Evolutionary conservation across 2,113 vertebrate species (phyloP).

Genomic region (Procavia capensis): DNA sequence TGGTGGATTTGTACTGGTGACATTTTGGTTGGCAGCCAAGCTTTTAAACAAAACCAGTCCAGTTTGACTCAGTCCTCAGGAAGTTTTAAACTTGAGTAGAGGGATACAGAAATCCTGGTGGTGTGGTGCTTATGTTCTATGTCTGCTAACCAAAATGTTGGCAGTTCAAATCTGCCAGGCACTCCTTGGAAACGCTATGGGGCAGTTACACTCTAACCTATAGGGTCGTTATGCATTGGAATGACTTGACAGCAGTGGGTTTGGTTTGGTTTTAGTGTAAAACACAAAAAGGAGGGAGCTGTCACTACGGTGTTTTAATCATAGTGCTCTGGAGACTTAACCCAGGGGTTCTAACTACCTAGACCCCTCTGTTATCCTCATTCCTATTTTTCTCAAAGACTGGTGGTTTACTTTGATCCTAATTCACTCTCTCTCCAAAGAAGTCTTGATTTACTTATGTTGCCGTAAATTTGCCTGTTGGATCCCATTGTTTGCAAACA

Average conservation of each 20-base stretch:
- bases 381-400: neutral
- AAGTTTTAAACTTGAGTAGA: neutral
- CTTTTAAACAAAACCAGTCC: neutral
- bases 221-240: too few relatives aligned
- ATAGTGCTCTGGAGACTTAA: neutral
- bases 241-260: too few relatives aligned
- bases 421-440: neutral
- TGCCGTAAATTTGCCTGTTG: neutral
- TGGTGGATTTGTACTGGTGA: too few relatives aligned
- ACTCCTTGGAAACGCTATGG: too few relatives aligned
- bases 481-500: neutral
- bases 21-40: too few relatives aligned
- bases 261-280: too few relatives aligned
- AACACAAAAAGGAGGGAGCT: neutral
- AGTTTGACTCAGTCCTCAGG: neutral
- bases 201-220: too few relatives aligned
- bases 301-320: neutral
- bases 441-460: neutral
- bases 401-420: neutral
- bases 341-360: neutral
- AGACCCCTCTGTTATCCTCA: neutral
- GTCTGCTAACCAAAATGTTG: too few relatives aligned
- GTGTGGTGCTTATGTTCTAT: too few relatives aligned
- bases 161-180: too few relatives aligned
- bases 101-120: too few relatives aligned